Evolutionary conservation across 2,113 vertebrate species (phyloP).

Genomic region (Prionailurus viverrinus): DNA sequence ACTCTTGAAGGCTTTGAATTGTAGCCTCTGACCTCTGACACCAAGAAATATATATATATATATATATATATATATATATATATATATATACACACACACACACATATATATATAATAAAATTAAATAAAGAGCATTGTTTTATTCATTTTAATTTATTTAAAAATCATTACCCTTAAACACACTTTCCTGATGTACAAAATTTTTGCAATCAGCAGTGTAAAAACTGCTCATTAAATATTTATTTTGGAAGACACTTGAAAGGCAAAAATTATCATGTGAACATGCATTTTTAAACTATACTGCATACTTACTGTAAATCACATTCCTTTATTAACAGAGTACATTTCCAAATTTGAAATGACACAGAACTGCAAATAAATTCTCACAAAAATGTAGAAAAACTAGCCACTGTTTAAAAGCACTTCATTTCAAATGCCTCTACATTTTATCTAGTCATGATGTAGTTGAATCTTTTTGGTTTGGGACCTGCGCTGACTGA

Average conservation of each 20-base stretch:
- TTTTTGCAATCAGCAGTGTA: background rate
- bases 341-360: background rate
- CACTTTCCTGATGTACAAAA: background rate
- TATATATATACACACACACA: background rate
- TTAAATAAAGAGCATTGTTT: background rate
- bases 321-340: background rate
- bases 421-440: background rate
- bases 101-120: background rate
- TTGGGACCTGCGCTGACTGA: background rate
- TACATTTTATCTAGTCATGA: background rate
- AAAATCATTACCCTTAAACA: background rate
- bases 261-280: background rate
- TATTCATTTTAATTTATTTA: background rate
- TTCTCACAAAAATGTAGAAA: background rate
- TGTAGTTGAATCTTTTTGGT: background rate
- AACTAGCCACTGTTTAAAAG: background rate
- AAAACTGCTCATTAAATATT: background rate
- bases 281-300: background rate
- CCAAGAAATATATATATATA: background rate
- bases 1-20: background rate
- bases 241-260: background rate
- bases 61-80: no score
- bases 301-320: background rate
- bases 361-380: background rate
- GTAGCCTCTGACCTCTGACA: background rate